Evolutionary conservation across 1,140 invertebrate species (phyloP), one percentile per base, ranked within the genome.

Genomic region (Aphaenogaster ashmeadi): DNA sequence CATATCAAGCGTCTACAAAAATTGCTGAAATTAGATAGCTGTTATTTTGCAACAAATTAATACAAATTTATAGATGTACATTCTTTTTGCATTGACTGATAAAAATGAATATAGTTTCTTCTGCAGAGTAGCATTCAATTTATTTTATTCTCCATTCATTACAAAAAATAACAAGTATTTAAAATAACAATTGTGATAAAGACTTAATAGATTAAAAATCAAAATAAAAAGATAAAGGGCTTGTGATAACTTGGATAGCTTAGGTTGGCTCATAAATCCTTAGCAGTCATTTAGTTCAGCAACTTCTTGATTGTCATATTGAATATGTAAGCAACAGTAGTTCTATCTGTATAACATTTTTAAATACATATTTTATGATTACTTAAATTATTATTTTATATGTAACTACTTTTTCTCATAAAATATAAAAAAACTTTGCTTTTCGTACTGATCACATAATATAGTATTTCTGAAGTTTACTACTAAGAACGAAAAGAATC

Each of bases 331-430:
- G 41, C 21, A 62, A 44, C 41, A 27, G 41, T 60, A 33, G 8
- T 44, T 1, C 27, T 8, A 27, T 33, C 11, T 27, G 27, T 27
- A 27, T 27, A 27, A 27, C 27, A 27, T 27, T 27, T 27, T 27
- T 27, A 27, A 27, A 27, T 27, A 27, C 27, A 27, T 27, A 27
- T 27, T 27, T 27, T 27, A 27, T 27, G 27, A 27, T 27, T 27
- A 27, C 27, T 27, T 27, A 60, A 47, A 50, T 56, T 5, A 47
- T 62, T 74, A 66, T 66, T 27, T 66, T 54, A 64, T 56, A 41
- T 80, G 60, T 21, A 3, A 38, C 11, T 33, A 36, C 3, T 21
- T 75, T n/a, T 56, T 21, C 8, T 75, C n/a, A 36, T 56, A 21
- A 18, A 18, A 9, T 44, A 0, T 47, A 33, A 33, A n/a, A 38